Conservation (phyloP, 2,113 vertebrate species). For the Phylloscopus trochiloides region DNA sequence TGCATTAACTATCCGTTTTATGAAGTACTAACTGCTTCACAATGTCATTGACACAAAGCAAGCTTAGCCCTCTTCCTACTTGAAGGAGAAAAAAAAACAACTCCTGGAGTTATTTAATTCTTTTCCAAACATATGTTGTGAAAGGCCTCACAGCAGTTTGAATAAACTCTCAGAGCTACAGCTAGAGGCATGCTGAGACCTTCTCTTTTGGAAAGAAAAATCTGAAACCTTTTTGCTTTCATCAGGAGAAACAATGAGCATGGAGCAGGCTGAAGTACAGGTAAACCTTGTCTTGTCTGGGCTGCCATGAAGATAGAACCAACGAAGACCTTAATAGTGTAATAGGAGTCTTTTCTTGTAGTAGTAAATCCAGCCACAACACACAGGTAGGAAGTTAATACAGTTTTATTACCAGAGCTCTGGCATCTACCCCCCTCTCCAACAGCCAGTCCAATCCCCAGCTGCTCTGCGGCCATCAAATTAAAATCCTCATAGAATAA, state of each 20-base stretch:
- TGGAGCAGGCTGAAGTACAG: background rate
- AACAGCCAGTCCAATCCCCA: background rate
- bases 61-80: background rate
- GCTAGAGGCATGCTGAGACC: constrained; percentile 30
- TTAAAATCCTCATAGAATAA: background rate
- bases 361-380: background rate
- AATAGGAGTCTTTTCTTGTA: background rate
- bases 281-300: background rate
- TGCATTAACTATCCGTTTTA: constrained; percentile 42
- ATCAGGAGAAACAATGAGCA: background rate
- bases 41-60: constrained; percentile 35
- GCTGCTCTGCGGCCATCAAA: background rate
- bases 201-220: background rate
- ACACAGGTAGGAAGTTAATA: background rate
- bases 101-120: constrained; percentile 36
- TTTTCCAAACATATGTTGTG: constrained; percentile 32
- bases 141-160: background rate
- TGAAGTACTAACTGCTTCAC: constrained; percentile 23
- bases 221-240: background rate
- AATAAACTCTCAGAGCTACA: constrained; percentile 26
- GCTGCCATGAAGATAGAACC: background rate
- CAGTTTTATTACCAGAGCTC: background rate
- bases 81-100: constrained; percentile 20
- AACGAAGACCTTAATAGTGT: background rate
- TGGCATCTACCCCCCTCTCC: background rate